Conservation (phyloP, 2,797 vertebrate species). For the Hirundo rustica region DNA sequence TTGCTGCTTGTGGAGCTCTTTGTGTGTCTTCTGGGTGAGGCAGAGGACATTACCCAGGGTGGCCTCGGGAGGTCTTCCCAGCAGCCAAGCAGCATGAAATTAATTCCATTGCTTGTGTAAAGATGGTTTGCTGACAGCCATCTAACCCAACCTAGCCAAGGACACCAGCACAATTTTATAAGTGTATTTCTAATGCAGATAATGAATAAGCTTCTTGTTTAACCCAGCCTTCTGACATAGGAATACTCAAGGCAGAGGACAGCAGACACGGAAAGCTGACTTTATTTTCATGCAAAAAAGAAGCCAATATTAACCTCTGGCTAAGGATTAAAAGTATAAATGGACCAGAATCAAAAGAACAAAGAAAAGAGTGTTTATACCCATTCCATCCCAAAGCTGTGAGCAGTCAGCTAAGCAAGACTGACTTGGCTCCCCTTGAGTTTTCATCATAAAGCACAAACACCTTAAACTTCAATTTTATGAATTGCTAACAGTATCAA, state of each 20-base stretch:
- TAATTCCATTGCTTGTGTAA: neutral
- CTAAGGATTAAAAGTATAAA: neutral
- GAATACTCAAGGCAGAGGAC: neutral
- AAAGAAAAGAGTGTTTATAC: neutral
- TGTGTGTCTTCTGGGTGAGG: neutral
- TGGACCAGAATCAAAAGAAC: neutral
- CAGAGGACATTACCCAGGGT: neutral
- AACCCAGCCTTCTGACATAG: neutral
- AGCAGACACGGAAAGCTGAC: neutral
- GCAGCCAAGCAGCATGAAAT: neutral
- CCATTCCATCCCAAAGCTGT: neutral
- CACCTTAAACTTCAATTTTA: neutral
- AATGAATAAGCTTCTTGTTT: neutral
- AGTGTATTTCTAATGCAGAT: neutral
- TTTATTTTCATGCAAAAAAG: neutral
- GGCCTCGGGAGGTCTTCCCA: accelerated
- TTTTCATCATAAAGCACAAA: neutral
- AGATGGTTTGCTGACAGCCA: neutral
- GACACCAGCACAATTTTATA: neutral
- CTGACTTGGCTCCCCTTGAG: neutral
- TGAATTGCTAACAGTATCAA: neutral
- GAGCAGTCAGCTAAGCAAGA: neutral
- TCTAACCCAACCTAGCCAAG: neutral
- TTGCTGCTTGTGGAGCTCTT: neutral
- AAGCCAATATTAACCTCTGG: neutral